phyloP scores from a whole-genome alignment of 2,113 vertebrate genomes.

The Neodontobutis hainanensis region DNA sequence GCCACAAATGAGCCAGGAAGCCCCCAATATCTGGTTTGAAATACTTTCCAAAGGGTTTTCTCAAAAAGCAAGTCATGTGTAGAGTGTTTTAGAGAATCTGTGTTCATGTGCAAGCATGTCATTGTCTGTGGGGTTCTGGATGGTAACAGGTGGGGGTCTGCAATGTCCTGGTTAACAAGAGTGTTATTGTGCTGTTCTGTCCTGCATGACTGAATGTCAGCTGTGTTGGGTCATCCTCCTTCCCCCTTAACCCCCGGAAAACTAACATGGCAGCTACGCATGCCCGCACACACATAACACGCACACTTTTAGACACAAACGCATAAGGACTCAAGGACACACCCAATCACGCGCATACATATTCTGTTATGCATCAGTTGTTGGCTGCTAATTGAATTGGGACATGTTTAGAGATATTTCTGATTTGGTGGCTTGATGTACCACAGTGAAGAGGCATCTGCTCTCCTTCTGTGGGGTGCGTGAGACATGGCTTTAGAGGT shows the following conservation, averaged over 20 bases:
- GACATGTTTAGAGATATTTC: slow-evolving; percentile 72
- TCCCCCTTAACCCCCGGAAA: slow-evolving; percentile 67
- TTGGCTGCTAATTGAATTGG: slow-evolving; percentile 74
- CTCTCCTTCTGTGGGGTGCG: slow-evolving; percentile 51
- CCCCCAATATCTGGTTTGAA: slow-evolving; percentile 34
- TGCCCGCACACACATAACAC: slow-evolving; percentile 71
- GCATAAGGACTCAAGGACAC: slow-evolving; percentile 56
- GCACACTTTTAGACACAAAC: slow-evolving; percentile 41
- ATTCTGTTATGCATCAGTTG: slow-evolving; percentile 66
- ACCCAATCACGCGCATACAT: slow-evolving; percentile 58
- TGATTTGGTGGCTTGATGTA: slow-evolving; percentile 63
- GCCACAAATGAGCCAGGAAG: slow-evolving; percentile 71
- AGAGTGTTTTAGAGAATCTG: slow-evolving; percentile 21
- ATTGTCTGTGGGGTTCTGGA: slow-evolving; percentile 64
- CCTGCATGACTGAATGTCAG: slow-evolving; percentile 77
- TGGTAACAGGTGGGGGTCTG: slow-evolving; percentile 75
- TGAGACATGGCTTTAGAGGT: slow-evolving; percentile 57
- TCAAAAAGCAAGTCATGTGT: slow-evolving; percentile 16
- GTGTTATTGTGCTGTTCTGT: slow-evolving; percentile 76
- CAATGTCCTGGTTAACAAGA: slow-evolving; percentile 74
- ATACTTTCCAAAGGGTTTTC: slow-evolving; percentile 48
- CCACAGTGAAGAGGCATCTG: slow-evolving; percentile 71
- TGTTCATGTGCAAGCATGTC: slow-evolving; percentile 62
- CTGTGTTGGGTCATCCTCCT: slow-evolving; percentile 71
- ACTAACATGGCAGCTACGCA: slow-evolving; percentile 64